A percentile compares a stretch with the other conserved stretches of the same genome.
Evolutionary conservation across 2,797 vertebrate genomes (phyloP).

Genomic region (Eulemur rubriventer): DNA sequence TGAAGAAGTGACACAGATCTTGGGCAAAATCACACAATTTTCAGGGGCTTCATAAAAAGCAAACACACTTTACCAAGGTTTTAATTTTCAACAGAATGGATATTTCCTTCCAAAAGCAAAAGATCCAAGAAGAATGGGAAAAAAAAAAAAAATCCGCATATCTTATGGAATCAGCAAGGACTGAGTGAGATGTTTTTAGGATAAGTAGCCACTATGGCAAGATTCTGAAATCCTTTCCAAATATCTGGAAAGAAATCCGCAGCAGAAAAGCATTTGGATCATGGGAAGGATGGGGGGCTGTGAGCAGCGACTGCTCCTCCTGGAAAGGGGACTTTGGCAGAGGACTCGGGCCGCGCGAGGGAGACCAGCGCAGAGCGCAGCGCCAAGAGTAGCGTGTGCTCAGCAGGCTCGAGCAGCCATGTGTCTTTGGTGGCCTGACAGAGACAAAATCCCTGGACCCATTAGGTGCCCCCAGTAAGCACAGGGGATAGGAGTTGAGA

Average conservation of each 20-base stretch:
- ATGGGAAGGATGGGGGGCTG: not conserved
- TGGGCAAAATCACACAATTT: not conserved
- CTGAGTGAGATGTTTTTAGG: not conserved
- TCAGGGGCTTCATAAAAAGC: not conserved
- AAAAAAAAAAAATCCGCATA: not conserved
- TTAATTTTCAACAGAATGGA: not conserved
- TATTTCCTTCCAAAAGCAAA: not conserved
- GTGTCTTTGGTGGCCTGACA: fast-evolving
- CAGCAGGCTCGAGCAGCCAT: fast-evolving
- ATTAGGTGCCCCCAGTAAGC: fast-evolving
- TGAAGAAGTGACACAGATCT: not conserved
- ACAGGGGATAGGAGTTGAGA: fast-evolving
- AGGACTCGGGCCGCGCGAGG: fast-evolving
- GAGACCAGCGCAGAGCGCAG: fast-evolving
- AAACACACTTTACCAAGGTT: not conserved
- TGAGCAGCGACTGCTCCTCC: fast-evolving
- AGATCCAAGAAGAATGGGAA: not conserved
- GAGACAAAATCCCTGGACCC: not conserved
- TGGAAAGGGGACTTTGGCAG: not conserved
- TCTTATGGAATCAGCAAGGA: not conserved
- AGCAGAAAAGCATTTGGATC: not conserved
- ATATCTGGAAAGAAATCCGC: not conserved
- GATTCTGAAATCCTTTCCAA: not conserved
- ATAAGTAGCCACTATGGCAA: not conserved
- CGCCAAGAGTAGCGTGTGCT: fast-evolving